These are phyloP conservation scores for Sebastes glaucus DNA, from an alignment of 2,797 vertebrate genomes.

Conservation along the genomic window DNA sequence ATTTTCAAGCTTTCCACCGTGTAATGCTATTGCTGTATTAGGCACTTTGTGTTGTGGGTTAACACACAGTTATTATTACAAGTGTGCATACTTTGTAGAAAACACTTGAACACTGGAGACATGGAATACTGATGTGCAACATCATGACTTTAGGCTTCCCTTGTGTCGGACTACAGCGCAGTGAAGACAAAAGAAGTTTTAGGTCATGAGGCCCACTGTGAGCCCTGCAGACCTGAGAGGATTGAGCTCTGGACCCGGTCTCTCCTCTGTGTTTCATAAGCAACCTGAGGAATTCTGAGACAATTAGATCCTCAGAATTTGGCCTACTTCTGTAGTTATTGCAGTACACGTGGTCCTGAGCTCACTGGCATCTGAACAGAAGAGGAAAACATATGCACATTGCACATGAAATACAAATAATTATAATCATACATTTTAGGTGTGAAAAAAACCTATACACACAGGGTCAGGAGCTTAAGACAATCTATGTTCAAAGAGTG, in stretches of 20 bases:
- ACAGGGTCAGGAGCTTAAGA: not conserved
- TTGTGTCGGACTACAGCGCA: not conserved
- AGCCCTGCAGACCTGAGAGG: slow-evolving; percentile 9
- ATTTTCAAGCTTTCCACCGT: not conserved
- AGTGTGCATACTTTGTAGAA: not conserved
- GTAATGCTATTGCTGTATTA: not conserved
- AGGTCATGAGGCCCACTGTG: slow-evolving; percentile 15
- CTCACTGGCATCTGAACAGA: not conserved
- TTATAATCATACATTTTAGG: not conserved
- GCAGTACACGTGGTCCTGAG: not conserved
- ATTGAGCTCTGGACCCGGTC: not conserved
- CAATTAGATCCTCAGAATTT: not conserved
- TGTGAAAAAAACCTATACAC: not conserved
- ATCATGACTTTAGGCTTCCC: not conserved
- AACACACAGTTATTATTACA: not conserved
- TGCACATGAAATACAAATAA: not conserved
- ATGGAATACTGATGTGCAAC: not conserved
- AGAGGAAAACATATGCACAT: not conserved
- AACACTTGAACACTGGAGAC: not conserved
- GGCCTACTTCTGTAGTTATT: not conserved
- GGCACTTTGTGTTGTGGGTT: not conserved
- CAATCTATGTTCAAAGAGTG: not conserved
- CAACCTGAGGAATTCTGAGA: slow-evolving; percentile 10
- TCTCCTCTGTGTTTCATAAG: slow-evolving; percentile 30
- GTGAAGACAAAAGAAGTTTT: slow-evolving; percentile 5